These are phyloP conservation scores for Pardalotus punctatus DNA, from an alignment of 2,113 vertebrate species.

Conservation along the genomic window DNA sequence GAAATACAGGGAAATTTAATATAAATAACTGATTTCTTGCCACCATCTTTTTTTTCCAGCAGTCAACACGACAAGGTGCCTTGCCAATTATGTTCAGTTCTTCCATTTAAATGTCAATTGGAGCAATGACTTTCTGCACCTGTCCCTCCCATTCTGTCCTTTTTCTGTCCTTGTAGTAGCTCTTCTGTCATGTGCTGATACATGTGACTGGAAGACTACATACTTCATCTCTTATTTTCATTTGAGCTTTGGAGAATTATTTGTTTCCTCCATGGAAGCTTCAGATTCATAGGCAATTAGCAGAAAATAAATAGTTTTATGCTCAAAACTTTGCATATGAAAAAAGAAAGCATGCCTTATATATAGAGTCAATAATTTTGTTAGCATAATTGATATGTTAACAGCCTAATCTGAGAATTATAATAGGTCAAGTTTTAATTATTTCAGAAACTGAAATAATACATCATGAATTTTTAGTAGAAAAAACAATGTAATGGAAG, in stretches of 20 bases:
- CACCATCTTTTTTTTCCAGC: background rate
- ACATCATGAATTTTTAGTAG: background rate
- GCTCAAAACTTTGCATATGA: background rate
- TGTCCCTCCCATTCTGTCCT: background rate
- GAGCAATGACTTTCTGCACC: background rate
- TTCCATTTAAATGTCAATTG: background rate
- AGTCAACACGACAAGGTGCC: background rate
- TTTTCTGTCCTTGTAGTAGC: background rate
- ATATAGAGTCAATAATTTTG: background rate
- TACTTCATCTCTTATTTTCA: background rate
- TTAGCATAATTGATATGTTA: background rate
- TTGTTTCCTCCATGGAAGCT: background rate
- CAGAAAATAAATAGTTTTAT: background rate
- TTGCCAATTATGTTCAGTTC: background rate
- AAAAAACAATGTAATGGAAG: background rate
- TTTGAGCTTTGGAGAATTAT: background rate
- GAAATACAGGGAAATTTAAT: background rate
- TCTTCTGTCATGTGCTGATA: background rate
- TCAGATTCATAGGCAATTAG: background rate
- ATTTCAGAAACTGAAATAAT: background rate
- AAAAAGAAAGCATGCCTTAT: background rate
- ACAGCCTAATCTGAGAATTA: background rate
- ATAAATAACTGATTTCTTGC: background rate
- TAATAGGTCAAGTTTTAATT: background rate
- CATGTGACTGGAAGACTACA: background rate